Conservation (phyloP, 2,113 vertebrate species). For the Megatriorchis doriae region DNA sequence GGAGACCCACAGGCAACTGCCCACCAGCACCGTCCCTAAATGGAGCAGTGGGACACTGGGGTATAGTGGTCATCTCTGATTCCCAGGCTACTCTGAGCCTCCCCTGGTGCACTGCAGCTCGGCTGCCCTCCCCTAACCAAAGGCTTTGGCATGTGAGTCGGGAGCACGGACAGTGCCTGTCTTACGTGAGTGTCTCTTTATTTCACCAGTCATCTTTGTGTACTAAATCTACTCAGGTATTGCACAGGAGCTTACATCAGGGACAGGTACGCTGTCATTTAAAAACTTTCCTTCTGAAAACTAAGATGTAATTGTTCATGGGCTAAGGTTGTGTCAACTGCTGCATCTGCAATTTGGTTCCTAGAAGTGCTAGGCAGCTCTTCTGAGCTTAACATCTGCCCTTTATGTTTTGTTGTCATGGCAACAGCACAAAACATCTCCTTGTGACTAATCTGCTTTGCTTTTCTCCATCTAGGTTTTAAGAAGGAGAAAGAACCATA, state of each 20-base stretch:
- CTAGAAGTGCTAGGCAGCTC: slow-evolving; percentile 3
- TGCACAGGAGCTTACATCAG: not conserved
- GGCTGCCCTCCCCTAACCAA: not conserved
- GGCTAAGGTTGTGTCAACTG: not conserved
- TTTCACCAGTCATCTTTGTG: not conserved
- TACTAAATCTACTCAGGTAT: not conserved
- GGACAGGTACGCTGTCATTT: accelerated
- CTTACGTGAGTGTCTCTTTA: not conserved
- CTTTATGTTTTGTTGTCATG: not conserved
- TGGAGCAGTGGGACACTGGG: accelerated
- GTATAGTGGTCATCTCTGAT: not conserved
- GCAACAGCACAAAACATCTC: slow-evolving; percentile 21
- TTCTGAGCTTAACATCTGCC: not conserved
- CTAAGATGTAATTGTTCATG: not conserved
- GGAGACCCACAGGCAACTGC: not conserved
- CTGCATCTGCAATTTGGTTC: not conserved
- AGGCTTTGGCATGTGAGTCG: not conserved
- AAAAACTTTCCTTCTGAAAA: not conserved
- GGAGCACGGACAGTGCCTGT: not conserved
- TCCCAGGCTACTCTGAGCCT: not conserved
- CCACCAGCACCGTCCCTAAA: not conserved
- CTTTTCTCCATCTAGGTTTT: not conserved
- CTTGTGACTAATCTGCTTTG: not conserved
- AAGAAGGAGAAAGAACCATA: not conserved
- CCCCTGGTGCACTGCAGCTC: not conserved